Conservation (phyloP, 1,140 invertebrate species). For the Leptinotarsa texana region DNA sequence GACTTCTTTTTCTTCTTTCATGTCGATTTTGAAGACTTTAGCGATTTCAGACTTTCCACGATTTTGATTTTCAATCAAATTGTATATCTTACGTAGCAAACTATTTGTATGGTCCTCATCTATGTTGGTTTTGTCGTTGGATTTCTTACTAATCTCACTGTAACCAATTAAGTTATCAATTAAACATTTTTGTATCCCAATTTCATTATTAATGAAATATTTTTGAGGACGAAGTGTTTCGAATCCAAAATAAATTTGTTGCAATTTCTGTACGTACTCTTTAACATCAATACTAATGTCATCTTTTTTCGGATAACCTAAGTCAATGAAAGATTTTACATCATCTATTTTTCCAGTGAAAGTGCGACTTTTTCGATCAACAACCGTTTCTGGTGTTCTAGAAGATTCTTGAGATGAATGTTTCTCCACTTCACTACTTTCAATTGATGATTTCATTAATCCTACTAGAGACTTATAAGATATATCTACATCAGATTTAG, state of each 20-base stretch:
- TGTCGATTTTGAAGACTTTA: background rate
- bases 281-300: background rate
- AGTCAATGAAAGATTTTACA: background rate
- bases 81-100: background rate
- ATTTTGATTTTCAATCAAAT: slow-evolving; percentile 9
- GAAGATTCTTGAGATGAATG: background rate
- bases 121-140: background rate
- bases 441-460: background rate
- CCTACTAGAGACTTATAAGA: slow-evolving; percentile 4
- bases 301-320: background rate
- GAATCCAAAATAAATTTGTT: background rate
- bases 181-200: no score
- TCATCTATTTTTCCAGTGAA: background rate
- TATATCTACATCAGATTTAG: slow-evolving; percentile 14
- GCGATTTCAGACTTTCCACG: background rate
- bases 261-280: background rate
- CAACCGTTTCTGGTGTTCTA: background rate
- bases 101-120: background rate
- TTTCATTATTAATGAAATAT: no score
- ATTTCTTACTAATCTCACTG: background rate
- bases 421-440: background rate
- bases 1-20: background rate
- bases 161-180: no score
- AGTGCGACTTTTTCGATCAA: background rate
- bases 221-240: background rate